These are phyloP conservation scores for Scomberomorus guttatus DNA, from an alignment of 2,797 vertebrate species.

Conservation along the genomic window DNA sequence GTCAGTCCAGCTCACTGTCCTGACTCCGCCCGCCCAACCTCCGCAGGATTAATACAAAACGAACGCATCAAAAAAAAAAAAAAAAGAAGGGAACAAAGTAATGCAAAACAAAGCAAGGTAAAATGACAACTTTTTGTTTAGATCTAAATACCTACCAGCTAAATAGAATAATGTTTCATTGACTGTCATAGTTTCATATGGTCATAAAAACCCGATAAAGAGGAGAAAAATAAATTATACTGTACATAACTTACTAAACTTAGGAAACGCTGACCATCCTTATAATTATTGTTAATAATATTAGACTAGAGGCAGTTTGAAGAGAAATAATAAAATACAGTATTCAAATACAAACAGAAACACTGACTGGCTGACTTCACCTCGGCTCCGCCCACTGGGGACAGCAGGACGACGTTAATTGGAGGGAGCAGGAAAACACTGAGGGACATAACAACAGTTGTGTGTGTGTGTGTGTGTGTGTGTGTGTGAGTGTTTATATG, in stretches of 20 bases:
- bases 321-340: slow-evolving; percentile 92
- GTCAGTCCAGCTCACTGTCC: slow-evolving; percentile 85
- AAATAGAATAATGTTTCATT: slow-evolving; percentile 87
- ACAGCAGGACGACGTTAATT: slow-evolving; percentile 89
- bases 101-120: slow-evolving; percentile 84
- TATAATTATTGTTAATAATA: slow-evolving; percentile 96
- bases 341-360: slow-evolving; percentile 92
- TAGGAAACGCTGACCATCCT: slow-evolving; percentile 95
- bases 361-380: slow-evolving; percentile 91
- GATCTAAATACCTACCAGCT: slow-evolving; percentile 88
- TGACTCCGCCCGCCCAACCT: slow-evolving; percentile 79
- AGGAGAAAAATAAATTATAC: slow-evolving; percentile 98
- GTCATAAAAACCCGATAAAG: slow-evolving; percentile 83
- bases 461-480: slow-evolving; percentile 20
- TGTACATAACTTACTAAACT: slow-evolving; percentile 99
- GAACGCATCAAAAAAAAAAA: slow-evolving; percentile 72
- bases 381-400: slow-evolving; percentile 87
- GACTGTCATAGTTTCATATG: slow-evolving; percentile 83
- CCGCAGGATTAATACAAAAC: slow-evolving; percentile 87
- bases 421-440: slow-evolving; percentile 79
- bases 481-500: neutral
- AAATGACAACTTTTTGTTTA: slow-evolving; percentile 79
- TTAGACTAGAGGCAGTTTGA: slow-evolving; percentile 97
- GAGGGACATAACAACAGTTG: slow-evolving; percentile 58
- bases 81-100: slow-evolving; percentile 60